Evolutionary conservation across 1,140 invertebrate species (phyloP).

Genomic region (Mizuhopecten yessoensis): DNA sequence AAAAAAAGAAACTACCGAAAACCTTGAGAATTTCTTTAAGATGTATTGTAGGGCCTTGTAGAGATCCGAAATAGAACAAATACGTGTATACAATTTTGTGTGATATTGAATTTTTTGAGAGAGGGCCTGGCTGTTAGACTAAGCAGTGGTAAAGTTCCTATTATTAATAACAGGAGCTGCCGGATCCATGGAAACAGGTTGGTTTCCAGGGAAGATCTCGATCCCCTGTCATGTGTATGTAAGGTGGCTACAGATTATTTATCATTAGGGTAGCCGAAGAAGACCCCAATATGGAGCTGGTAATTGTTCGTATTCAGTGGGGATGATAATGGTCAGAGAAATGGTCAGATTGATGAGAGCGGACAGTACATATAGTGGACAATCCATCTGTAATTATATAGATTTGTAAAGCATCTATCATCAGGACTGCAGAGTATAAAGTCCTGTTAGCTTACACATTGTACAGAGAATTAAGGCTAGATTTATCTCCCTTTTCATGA

Average conservation of each 20-base stretch:
- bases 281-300: neutral
- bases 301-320: neutral
- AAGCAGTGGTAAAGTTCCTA: neutral
- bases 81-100: neutral
- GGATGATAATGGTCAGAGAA: neutral
- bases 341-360: conserved; percentile 14
- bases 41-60: too few species aligned
- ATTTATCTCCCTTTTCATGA: neutral
- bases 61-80: too few species aligned
- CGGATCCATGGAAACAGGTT: neutral
- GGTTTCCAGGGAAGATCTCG: neutral
- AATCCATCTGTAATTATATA: conserved; percentile 11
- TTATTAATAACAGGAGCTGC: neutral
- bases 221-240: too few species aligned
- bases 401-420: neutral
- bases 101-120: neutral
- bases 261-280: neutral
- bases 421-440: neutral
- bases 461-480: neutral
- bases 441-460: neutral
- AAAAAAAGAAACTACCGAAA: too few species aligned
- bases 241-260: neutral
- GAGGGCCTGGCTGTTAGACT: neutral
- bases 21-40: too few species aligned
- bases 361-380: conserved; percentile 17